Base-by-base conservation (phyloP, 2,113 vertebrate species). In the Nymphicus hollandicus region DNA sequence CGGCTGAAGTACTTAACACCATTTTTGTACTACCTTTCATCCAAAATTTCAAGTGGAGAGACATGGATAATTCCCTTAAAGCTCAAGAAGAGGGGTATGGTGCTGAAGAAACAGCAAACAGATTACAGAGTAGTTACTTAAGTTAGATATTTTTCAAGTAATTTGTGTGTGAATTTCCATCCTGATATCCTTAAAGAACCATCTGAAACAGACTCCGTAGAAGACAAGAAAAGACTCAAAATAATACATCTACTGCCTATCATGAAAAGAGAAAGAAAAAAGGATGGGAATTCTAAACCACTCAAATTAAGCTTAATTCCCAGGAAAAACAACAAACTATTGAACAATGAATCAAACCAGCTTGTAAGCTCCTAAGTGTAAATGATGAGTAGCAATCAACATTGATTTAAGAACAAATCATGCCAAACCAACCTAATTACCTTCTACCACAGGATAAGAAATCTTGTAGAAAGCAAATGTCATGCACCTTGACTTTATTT, bases 1-100 rank as follows among this genome's bases (percentile, higher is more conserved):
- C 88, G 93, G 89, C 80, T 95, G 86, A 92, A 95, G 24, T 56
- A 69, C 69, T 91, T 95, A 93, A 71, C 83, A 81, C 49, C 50
- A 77, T 95, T 95, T 92, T 86, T 63, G 27, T 78, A 83, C 49
- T 29, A 91, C 20, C 35, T 76, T 81, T 93, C 81, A 93, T 95
- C 93, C 69, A 89, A 92, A 93, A 78, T 84, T 95, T 81, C 37
- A 70, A 93, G 47, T 39, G 27, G 39, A 93, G 39, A 95, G 47
- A 78, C 24, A 74, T 11, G 25, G 83, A 53, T 84, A 83, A 95
- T 81, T 86, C 80, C 76, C 19, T 56, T 69, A 68, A 89, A 47
- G 88, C n/a, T 89, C 68, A 81, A 0, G 2, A 86, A 93, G 31
- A 86, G 8, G 3, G 17, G 20, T 55, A 92, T 22, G 60, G 55